These are phyloP conservation scores for Esox niger DNA, from an alignment of 2,113 vertebrate genomes.

Conservation along the genomic window DNA sequence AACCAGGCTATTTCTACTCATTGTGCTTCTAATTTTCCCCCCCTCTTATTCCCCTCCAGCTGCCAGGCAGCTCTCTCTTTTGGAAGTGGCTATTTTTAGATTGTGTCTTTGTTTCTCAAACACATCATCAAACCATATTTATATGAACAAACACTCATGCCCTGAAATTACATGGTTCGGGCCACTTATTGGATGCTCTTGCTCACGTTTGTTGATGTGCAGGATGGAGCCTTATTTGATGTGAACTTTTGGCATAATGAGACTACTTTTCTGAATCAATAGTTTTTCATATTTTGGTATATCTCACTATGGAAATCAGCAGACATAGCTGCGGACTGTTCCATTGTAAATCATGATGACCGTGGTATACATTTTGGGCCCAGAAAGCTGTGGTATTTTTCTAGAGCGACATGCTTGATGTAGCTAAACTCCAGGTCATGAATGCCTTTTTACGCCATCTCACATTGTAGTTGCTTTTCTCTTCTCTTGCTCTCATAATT, in stretches of 20 bases:
- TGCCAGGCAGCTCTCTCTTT: constrained; percentile 20
- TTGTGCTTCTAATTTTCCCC: constrained; percentile 15
- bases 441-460: not conserved
- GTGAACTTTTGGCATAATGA: not conserved
- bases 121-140: constrained; percentile 27
- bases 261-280: not conserved
- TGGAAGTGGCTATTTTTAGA: constrained; percentile 53
- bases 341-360: not conserved
- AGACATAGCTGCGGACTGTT: not conserved
- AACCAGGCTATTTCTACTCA: constrained; percentile 52
- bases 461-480: not conserved
- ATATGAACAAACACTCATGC: constrained; percentile 6
- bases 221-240: not conserved
- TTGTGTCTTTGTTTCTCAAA: constrained; percentile 41
- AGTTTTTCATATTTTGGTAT: not conserved
- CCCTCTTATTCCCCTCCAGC: constrained; percentile 15
- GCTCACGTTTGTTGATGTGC: not conserved
- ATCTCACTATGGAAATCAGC: not conserved
- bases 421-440: not conserved
- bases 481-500: not conserved
- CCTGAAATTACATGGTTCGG: constrained; percentile 22
- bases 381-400: not conserved
- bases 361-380: not conserved
- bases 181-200: not conserved
- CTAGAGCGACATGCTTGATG: not conserved